Base-by-base conservation (phyloP, 2,113 vertebrate species). In the Cacatua alba region DNA sequence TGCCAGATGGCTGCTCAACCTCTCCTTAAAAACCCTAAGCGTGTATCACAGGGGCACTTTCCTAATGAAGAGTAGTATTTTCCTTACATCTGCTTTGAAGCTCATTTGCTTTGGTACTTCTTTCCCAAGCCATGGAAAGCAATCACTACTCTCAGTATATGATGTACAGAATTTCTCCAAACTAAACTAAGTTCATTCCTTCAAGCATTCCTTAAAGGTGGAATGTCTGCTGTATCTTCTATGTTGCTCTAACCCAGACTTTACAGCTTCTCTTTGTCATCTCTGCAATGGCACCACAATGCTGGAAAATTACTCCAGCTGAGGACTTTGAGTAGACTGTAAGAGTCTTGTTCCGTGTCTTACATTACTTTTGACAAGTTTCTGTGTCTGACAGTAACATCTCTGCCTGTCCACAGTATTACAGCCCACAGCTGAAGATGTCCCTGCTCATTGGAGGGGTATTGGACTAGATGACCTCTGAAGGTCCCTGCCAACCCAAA, bases 11-110 rank as follows among this genome's bases (percentile, higher is more conserved):
- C 13, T 74, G 20, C 21, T 91, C 13, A 81, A 62, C 51, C 21
- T 55, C 63, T 48, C 28, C 44, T 55, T 43, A 37, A 80, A 72
- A 85, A 11, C 18, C 3, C 3, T 3, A 33, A 6, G 11, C 6
- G 29, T 1, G 1, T 13, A 64, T 7, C 41, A 80, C 0, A 0
- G 82, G 48, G n/a, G 37, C 11, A 55, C 35, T 14, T 25, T n/a
- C 52, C 44, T 60, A 55, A 67, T 28, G 62, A 35, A n/a, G 11
- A 64, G 26, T 20, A 55, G 5, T 18, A 53, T 41, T 52, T 86
- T 70, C 44, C 55, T 53, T 72, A 72, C 11, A 55, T 13, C 14
- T 2, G 0, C 52, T 57, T 74, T 69, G 41, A 79, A 51, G 37
- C 20, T 44, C 2, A 19, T 74, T 81, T 87, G 26, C 33, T 75